A percentile compares a stretch with the other conserved stretches of the same genome.
phyloP scores from a whole-genome alignment of 2,113 vertebrate species.

The Melanostigma gelatinosum region DNA sequence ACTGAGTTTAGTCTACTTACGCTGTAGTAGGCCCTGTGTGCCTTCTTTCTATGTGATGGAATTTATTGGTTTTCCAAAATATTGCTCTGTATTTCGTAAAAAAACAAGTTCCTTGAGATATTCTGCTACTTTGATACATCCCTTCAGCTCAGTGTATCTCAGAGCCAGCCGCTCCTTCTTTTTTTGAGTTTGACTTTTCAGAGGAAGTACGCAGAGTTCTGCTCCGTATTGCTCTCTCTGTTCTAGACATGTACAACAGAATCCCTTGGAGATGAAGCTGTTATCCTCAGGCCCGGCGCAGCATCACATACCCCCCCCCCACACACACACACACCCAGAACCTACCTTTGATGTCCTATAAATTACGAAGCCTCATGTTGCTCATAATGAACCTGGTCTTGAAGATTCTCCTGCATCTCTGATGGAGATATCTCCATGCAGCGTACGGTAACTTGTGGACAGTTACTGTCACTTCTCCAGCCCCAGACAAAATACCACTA shows the following conservation, averaged over 20 bases:
- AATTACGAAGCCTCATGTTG: constrained; percentile 49
- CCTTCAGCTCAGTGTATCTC: neutral
- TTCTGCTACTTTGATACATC: neutral
- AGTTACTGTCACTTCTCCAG: constrained; percentile 3
- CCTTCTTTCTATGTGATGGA: neutral
- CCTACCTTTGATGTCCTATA: constrained; percentile 69
- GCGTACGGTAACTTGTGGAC: constrained; percentile 1
- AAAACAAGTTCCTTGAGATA: neutral
- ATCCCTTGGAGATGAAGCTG: constrained; percentile 36
- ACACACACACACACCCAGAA: neutral
- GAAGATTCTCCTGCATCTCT: constrained; percentile 19
- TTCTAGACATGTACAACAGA: constrained; percentile 33
- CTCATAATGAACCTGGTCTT: constrained; percentile 50
- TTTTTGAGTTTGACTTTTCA: neutral
- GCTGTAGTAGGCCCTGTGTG: neutral
- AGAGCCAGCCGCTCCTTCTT: neutral
- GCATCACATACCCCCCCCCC: constrained; percentile 37
- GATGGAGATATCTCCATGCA: constrained; percentile 16
- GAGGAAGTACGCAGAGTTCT: neutral
- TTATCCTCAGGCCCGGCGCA: constrained; percentile 52
- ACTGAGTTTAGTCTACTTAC: neutral
- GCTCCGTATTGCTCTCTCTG: neutral
- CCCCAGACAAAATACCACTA: neutral
- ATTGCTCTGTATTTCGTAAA: neutral
- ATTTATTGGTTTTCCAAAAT: neutral